Evolutionary conservation across 2,888 invertebrate species (phyloP).

Genomic region (Eilema caniola): DNA sequence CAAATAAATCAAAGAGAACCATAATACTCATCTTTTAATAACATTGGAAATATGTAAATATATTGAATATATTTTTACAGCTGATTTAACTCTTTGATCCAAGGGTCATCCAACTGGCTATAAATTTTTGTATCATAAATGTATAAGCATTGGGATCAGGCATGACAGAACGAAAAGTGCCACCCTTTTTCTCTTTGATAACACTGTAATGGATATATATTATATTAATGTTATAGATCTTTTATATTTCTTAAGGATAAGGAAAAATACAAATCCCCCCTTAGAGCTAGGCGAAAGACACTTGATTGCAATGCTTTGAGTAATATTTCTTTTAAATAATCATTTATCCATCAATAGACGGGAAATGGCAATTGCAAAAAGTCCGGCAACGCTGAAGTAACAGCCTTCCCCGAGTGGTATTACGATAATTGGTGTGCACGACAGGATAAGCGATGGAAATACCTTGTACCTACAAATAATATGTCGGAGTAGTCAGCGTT

Average conservation of each 20-base stretch:
- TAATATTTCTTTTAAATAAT: constrained; percentile 23
- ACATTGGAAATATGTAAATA: constrained; percentile 3
- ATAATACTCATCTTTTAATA: not conserved
- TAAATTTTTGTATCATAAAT: constrained; percentile 29
- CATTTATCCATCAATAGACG: constrained; percentile 17
- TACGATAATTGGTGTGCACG: constrained; percentile 12
- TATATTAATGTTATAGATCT: constrained; percentile 17
- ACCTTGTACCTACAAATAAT: not conserved
- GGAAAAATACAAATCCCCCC: constrained; percentile 14
- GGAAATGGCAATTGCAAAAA: constrained; percentile 14
- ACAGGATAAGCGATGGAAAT: constrained; percentile 15
- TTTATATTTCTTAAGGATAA: constrained; percentile 12
- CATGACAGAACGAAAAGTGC: constrained; percentile 21
- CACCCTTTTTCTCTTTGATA: constrained; percentile 28
- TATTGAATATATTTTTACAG: constrained; percentile 15
- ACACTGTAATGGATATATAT: constrained; percentile 7
- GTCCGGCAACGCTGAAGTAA: not conserved
- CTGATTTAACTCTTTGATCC: constrained; percentile 31
- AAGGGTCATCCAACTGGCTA: constrained; percentile 24
- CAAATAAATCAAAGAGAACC: no score
- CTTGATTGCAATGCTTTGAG: constrained; percentile 22
- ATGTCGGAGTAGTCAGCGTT: not conserved
- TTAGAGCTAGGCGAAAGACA: constrained; percentile 15
- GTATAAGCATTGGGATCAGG: constrained; percentile 18
- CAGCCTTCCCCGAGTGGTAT: constrained; percentile 13